Conservation (phyloP, 2,888 invertebrate species). For the Gasteruption jaculator region DNA sequence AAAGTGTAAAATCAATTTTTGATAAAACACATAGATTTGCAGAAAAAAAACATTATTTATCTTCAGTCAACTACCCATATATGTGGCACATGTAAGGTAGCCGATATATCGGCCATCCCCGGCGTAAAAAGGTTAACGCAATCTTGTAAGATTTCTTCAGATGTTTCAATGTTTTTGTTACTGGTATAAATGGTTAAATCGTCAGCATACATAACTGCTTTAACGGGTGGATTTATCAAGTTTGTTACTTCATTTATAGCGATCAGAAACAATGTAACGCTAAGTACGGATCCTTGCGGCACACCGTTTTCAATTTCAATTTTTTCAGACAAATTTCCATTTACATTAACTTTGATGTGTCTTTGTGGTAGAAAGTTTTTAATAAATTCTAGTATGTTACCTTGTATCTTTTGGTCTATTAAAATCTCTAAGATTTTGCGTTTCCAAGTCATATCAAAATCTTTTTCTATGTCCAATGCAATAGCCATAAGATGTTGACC, state of each 20-base stretch:
- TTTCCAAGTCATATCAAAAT: constrained; percentile 3
- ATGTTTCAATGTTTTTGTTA: constrained; percentile 16
- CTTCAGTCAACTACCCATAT: too few species aligned
- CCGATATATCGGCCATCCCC: too few species aligned
- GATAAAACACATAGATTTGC: too few species aligned
- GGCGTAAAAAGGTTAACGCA: too few species aligned
- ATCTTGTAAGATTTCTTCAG: constrained; percentile 17
- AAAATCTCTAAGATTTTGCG: background rate
- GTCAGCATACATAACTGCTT: constrained; percentile 19
- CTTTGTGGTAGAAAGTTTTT: constrained; percentile 20
- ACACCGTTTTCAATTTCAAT: constrained; percentile 17
- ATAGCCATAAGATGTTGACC: constrained; percentile 18
- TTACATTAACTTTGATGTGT: constrained; percentile 13
- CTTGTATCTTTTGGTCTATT: background rate
- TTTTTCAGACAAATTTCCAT: constrained; percentile 5
- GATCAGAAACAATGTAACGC: constrained; percentile 21
- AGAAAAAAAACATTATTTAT: too few species aligned
- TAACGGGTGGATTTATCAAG: constrained; percentile 11
- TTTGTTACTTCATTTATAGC: constrained; percentile 20
- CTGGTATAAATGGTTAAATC: constrained; percentile 18
- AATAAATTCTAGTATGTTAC: background rate
- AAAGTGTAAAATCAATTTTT: too few species aligned
- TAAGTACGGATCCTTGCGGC: constrained; percentile 22
- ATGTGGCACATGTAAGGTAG: too few species aligned
- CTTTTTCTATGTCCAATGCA: constrained; percentile 4